Conservation (phyloP, 2,888 invertebrate genomes). For the Epinotia brunnichana region DNA sequence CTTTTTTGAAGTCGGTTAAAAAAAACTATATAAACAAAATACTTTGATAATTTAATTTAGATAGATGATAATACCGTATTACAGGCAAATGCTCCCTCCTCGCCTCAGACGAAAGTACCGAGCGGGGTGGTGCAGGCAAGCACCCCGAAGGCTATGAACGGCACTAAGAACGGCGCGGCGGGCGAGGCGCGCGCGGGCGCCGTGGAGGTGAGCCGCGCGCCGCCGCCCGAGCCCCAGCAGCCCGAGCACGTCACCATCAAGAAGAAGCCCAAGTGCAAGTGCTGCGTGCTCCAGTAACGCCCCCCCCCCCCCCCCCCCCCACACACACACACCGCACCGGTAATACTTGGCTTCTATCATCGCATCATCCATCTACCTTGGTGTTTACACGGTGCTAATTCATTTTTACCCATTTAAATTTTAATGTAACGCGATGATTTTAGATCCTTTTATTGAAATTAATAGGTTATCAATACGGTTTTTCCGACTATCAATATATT, state of each 20-base stretch:
- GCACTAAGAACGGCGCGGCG: conserved; percentile 77
- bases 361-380: conserved; percentile 49
- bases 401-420: conserved; percentile 58
- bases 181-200: conserved; percentile 58
- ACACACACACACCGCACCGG: conserved; percentile 57
- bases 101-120: conserved; percentile 70
- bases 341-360: conserved; percentile 61
- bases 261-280: conserved; percentile 97
- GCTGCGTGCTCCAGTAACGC: conserved; percentile 95
- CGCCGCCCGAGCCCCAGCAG: conserved; percentile 90
- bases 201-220: conserved; percentile 89
- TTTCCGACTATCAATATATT: conserved; percentile 49
- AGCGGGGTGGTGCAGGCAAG: conserved; percentile 67
- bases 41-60: no score
- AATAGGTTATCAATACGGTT: conserved; percentile 43
- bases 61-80: no score
- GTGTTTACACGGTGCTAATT: conserved; percentile 77
- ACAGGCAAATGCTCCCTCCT: conserved; percentile 70
- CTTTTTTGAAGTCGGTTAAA: no score
- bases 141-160: conserved; percentile 75
- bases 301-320: conserved; percentile 32
- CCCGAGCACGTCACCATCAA: conserved; percentile 96
- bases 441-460: conserved; percentile 28
- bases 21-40: no score
- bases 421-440: conserved; percentile 34